These are phyloP conservation scores for Stenoptilia bipunctidactyla DNA, from an alignment of 2,888 invertebrate genomes.

Conservation along the genomic window DNA sequence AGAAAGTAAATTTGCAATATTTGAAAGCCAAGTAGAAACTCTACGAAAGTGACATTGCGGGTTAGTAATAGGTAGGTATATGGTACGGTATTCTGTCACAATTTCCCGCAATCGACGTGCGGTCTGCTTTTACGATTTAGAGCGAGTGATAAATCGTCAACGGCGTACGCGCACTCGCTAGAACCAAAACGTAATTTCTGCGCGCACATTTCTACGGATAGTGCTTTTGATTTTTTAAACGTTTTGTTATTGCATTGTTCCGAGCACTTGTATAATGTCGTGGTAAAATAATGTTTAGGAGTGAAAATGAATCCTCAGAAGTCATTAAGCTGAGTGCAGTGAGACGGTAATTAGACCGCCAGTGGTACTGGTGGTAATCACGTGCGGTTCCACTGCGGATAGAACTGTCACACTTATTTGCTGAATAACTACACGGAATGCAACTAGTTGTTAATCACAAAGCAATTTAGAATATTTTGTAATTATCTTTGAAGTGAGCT, in stretches of 20 bases:
- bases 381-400: no score
- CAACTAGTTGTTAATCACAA: constrained; percentile 6
- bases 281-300: constrained; percentile 10
- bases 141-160: constrained; percentile 16
- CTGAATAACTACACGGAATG: no score
- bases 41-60: constrained; percentile 39
- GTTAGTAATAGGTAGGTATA: constrained; percentile 24
- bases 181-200: no score
- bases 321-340: constrained; percentile 20
- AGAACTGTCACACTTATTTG: no score
- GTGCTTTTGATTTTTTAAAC: no score
- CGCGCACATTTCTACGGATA: neutral
- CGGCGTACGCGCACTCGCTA: no score
- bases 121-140: constrained; percentile 44
- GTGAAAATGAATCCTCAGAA: constrained; percentile 25
- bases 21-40: constrained; percentile 38
- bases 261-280: constrained; percentile 4
- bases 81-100: constrained; percentile 23
- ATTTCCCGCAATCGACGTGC: constrained; percentile 43
- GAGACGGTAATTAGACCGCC: constrained; percentile 27
- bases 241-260: no score
- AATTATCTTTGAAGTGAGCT: no score
- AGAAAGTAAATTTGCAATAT: no score
- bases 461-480: neutral
- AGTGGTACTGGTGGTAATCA: constrained; percentile 12